These are phyloP conservation scores for Ephydatia muelleri DNA, from an alignment of 37 sponge, comb jelly and placozoan species.

Conservation along the genomic window DNA sequence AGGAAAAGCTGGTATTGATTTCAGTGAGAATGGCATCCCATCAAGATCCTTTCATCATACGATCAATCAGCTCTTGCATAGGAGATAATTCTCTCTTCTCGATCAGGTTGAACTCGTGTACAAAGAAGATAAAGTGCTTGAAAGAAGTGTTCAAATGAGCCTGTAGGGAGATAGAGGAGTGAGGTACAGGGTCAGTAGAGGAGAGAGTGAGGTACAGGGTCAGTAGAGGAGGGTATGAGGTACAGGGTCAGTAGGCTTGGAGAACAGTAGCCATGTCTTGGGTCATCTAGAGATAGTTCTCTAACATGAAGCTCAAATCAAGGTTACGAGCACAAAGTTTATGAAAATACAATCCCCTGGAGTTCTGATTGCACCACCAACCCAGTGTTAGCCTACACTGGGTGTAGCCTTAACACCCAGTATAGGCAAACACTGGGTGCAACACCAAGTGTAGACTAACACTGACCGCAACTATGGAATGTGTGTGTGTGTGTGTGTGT, in stretches of 20 bases:
- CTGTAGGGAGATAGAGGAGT: conserved; percentile 18
- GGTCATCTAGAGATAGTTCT: no score
- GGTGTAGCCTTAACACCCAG: no score
- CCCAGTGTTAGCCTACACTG: no score
- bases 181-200: not conserved
- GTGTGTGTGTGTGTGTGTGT: conserved; percentile 6
- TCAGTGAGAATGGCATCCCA: not conserved
- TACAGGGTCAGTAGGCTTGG: not conserved
- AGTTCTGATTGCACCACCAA: no score
- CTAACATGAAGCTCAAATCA: no score
- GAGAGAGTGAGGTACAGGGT: conserved; percentile 18
- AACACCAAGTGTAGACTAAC: no score
- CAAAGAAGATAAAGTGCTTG: conserved; percentile 99
- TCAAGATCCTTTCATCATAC: conserved; percentile 47
- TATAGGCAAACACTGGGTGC: no score
- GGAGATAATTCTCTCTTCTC: conserved; percentile 97
- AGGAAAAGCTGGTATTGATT: no score
- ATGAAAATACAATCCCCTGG: no score
- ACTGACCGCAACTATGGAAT: no score
- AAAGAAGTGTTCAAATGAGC: conserved; percentile 98
- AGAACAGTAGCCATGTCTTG: no score
- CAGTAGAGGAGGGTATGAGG: conserved; percentile 2
- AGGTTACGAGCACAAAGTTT: no score
- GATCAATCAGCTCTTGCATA: conserved; percentile 94
- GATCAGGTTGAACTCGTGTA: conserved; percentile 93